Evolutionary conservation across 2,888 invertebrate species (phyloP).

Genomic region (Tetramorium bicarinatum): DNA sequence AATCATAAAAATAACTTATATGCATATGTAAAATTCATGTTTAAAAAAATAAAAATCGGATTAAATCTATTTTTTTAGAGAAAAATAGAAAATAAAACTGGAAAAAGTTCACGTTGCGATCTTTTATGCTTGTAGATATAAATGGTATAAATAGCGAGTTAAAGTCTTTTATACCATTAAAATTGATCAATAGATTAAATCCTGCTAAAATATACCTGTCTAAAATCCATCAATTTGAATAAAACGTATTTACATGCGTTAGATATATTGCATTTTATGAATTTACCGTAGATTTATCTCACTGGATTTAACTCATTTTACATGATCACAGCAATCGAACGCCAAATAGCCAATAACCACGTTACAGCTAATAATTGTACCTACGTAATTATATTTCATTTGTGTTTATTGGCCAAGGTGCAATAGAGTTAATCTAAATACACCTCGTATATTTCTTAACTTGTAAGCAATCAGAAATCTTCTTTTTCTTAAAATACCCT

Average conservation of each 20-base stretch:
- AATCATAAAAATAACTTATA: neutral
- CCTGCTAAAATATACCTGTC: conserved; percentile 12
- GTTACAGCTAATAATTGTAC: neutral
- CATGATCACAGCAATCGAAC: conserved; percentile 10
- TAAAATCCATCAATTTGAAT: conserved; percentile 32
- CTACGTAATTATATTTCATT: neutral
- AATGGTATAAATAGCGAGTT: conserved; percentile 26
- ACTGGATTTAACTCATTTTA: conserved; percentile 27
- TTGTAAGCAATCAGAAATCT: neutral
- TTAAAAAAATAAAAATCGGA: neutral
- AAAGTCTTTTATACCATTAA: conserved; percentile 33
- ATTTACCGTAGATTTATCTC: conserved; percentile 31
- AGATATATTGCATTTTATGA: neutral
- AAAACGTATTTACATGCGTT: conserved; percentile 8
- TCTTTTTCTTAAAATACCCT: neutral
- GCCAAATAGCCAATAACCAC: neutral
- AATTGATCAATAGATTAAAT: conserved; percentile 33
- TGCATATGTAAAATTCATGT: too few species aligned
- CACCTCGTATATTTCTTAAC: neutral
- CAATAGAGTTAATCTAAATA: neutral
- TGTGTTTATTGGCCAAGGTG: conserved; percentile 6
- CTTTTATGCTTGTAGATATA: neutral
- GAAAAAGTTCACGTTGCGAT: neutral
- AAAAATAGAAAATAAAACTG: conserved; percentile 2
- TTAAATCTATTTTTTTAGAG: conserved; percentile 22